Evolutionary conservation across 2,113 vertebrate genomes (phyloP).

Genomic region (Notiomystis cincta): DNA sequence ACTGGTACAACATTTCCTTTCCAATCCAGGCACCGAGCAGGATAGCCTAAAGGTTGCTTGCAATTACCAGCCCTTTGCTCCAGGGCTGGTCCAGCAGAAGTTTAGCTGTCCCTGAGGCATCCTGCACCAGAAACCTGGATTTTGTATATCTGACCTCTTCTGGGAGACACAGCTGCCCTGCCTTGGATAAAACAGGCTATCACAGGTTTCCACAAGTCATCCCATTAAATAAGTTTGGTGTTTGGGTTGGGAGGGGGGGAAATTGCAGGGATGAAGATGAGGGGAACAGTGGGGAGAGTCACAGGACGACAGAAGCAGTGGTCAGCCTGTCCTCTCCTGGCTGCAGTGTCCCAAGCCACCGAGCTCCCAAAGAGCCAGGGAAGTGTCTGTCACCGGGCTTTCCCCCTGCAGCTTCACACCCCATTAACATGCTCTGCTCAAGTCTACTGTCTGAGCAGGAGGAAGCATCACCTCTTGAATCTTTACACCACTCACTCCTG

Average conservation of each 20-base stretch:
- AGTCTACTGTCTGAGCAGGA: neutral
- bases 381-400: neutral
- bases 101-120: neutral
- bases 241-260: accelerated
- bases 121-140: neutral
- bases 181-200: neutral
- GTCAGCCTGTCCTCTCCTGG: neutral
- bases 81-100: neutral
- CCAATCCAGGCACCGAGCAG: neutral
- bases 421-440: neutral
- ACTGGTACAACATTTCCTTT: neutral
- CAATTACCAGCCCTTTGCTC: neutral
- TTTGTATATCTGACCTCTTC: neutral
- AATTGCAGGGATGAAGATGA: neutral
- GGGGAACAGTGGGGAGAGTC: neutral
- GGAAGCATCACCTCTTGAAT: neutral
- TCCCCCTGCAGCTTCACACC: neutral
- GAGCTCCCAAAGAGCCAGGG: neutral
- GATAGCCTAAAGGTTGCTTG: neutral
- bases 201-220: neutral
- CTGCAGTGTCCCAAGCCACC: neutral
- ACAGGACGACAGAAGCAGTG: neutral
- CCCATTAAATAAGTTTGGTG: neutral
- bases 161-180: neutral
- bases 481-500: neutral